phyloP scores from a whole-genome alignment of 23 tunicate genomes.

The Diplosoma virens region DNA sequence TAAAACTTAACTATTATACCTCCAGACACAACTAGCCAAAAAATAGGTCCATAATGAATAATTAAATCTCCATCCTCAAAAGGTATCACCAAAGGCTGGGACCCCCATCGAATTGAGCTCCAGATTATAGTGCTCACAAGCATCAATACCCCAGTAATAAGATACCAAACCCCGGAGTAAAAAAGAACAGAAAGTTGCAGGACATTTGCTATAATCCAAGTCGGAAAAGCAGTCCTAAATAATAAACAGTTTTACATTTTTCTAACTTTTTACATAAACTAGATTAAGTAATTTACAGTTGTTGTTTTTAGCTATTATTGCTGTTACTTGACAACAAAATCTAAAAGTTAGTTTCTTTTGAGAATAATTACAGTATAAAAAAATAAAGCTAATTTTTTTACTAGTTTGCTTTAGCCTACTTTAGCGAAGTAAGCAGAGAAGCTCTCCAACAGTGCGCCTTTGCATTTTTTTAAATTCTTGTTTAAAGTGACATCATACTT shows the following conservation, averaged over 20 bases:
- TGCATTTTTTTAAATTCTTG: too few species aligned
- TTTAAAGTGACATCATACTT: too few species aligned
- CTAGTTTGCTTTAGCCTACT: too few species aligned
- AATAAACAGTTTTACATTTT: not conserved
- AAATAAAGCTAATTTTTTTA: too few species aligned
- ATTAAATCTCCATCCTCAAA: slow-evolving; percentile 59
- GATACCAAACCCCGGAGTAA: slow-evolving; percentile 68
- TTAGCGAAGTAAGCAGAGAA: too few species aligned
- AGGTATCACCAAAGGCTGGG: slow-evolving; percentile 76
- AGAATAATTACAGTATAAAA: too few species aligned
- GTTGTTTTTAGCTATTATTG: too few species aligned
- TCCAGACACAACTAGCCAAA: slow-evolving; percentile 66
- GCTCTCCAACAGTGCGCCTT: too few species aligned
- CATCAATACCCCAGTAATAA: slow-evolving; percentile 67
- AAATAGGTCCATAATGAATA: slow-evolving; percentile 68
- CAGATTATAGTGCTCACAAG: slow-evolving; percentile 56
- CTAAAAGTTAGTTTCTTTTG: too few species aligned
- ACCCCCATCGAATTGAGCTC: slow-evolving; percentile 73
- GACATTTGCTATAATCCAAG: slow-evolving; percentile 77
- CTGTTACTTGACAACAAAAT: too few species aligned
- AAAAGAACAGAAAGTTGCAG: slow-evolving; percentile 55
- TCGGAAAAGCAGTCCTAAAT: slow-evolving; percentile 77
- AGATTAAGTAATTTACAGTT: too few species aligned
- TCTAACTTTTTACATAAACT: too few species aligned
- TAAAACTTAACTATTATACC: slow-evolving; percentile 40